phyloP scores from a whole-genome alignment of 2,113 vertebrate species.

The Ramphastos sulfuratus region DNA sequence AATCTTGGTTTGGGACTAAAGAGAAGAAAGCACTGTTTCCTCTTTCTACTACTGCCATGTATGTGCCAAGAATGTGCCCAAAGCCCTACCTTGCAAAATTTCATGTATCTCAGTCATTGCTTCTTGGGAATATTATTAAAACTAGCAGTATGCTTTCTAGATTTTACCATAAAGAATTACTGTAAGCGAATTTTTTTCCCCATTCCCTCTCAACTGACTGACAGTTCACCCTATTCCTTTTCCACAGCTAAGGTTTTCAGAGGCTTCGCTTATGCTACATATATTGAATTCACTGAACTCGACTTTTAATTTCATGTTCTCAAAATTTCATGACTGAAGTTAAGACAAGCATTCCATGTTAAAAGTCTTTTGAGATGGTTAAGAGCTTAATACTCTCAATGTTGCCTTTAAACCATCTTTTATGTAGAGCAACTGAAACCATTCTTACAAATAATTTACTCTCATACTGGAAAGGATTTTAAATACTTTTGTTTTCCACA shows the following conservation, averaged over 20 bases:
- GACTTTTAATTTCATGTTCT: not conserved
- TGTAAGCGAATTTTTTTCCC: not conserved
- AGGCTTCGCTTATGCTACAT: not conserved
- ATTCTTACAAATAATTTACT: not conserved
- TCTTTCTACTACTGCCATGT: not conserved
- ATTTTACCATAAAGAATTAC: not conserved
- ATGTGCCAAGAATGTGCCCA: not conserved
- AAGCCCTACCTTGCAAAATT: not conserved
- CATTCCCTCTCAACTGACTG: not conserved
- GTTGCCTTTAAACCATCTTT: constrained; percentile 30
- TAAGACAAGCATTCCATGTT: not conserved
- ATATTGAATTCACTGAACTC: not conserved
- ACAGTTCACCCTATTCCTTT: not conserved
- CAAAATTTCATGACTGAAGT: not conserved
- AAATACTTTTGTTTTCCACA: constrained; percentile 51
- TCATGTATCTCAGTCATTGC: not conserved
- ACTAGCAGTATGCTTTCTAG: not conserved
- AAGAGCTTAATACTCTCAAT: constrained; percentile 24
- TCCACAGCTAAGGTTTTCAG: not conserved
- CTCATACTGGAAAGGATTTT: not conserved
- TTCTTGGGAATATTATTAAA: not conserved
- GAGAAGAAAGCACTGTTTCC: not conserved
- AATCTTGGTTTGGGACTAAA: not conserved
- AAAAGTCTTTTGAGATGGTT: not conserved
- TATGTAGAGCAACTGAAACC: not conserved